Conservation (phyloP, 1,140 invertebrate genomes). For the Venturia canescens region DNA sequence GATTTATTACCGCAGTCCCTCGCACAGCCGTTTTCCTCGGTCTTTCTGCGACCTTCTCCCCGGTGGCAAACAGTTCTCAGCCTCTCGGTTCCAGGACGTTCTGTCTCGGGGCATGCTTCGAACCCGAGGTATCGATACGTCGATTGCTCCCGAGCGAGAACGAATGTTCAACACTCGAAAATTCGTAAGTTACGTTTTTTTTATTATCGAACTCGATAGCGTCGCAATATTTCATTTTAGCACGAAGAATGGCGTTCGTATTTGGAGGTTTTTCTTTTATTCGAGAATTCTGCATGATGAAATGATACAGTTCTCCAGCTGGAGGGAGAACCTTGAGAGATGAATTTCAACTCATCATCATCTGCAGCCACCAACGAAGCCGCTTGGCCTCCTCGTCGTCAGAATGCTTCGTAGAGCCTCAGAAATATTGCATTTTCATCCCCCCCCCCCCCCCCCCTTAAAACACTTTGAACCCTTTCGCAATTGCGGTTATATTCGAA, state of each 20-base stretch:
- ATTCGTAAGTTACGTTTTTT: no score
- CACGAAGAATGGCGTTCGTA: conserved; percentile 57
- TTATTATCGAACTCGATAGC: no score
- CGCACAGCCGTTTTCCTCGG: conserved; percentile 37
- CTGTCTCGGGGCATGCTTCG: conserved; percentile 30
- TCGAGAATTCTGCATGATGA: not conserved
- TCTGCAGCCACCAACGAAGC: conserved; percentile 34
- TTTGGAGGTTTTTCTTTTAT: conserved; percentile 34
- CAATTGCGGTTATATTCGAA: conserved; percentile 18
- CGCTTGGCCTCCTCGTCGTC: conserved; percentile 34
- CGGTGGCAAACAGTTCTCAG: not conserved
- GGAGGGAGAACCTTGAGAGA: not conserved
- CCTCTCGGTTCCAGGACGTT: not conserved
- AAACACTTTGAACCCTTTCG: conserved; percentile 66
- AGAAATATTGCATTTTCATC: conserved; percentile 57
- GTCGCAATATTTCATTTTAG: no score
- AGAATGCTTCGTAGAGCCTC: conserved; percentile 26
- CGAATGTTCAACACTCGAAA: not conserved
- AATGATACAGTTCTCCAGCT: not conserved
- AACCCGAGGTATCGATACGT: not conserved
- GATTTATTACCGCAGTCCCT: conserved; percentile 71
- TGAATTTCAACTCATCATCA: conserved; percentile 1
- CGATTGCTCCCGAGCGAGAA: conserved; percentile 37
- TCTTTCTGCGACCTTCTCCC: conserved; percentile 32
- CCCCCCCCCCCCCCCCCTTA: conserved; percentile 35